Evolutionary conservation across 2,113 vertebrate genomes (phyloP).

Genomic region (Guaruba guarouba): DNA sequence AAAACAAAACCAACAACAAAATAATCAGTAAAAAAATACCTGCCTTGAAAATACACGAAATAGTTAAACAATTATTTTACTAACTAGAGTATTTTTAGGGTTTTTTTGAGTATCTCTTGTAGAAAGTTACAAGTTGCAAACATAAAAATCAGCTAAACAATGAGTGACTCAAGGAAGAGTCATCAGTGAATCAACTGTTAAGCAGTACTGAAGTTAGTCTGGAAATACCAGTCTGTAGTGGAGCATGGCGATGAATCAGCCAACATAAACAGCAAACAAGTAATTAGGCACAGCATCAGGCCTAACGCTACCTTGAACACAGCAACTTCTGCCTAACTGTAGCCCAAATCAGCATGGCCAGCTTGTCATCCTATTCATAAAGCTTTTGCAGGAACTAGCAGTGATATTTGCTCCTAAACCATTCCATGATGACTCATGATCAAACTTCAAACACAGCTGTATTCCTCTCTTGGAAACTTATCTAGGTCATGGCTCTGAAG

Average conservation of each 20-base stretch:
- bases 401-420: background rate
- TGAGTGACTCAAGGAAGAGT: background rate
- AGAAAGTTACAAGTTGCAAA: background rate
- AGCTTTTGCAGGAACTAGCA: background rate
- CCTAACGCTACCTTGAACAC: background rate
- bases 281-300: background rate
- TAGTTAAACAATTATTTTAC: background rate
- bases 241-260: background rate
- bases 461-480: background rate
- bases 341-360: background rate
- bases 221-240: background rate
- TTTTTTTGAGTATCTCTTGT: background rate
- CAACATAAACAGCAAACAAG: background rate
- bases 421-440: background rate
- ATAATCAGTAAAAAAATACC: background rate
- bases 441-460: background rate
- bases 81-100: background rate
- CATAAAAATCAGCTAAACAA: background rate
- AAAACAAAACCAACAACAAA: conserved; percentile 1
- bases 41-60: background rate
- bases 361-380: background rate
- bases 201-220: background rate
- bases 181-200: background rate
- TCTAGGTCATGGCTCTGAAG: background rate
- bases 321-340: background rate